Evolutionary conservation across 2,888 invertebrate genomes (phyloP), one percentile per base, ranked within the genome.

Genomic region (Dascillus cervinus): DNA sequence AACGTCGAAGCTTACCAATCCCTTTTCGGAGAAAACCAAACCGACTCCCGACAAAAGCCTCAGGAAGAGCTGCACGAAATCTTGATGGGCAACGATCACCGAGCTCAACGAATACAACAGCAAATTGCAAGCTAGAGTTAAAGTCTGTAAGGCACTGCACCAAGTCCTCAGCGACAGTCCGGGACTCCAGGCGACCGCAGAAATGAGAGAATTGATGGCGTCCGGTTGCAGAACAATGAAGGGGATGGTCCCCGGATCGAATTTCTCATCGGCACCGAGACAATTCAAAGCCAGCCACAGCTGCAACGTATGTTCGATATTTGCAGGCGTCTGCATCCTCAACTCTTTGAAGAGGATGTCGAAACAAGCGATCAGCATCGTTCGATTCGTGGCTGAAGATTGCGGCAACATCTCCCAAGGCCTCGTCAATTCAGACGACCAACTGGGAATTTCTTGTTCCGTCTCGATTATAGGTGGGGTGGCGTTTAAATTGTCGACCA

Each of bases 271-370:
- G 23, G 48, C 50, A n/a, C 50, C 49, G 33, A 37, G 41, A 33
- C 52, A 72, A 74, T 88, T 89, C 39, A 91, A 67, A 2, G 87
- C 89, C 40, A 92, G 69, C 88, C 91, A 92, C 45, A 91, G 69
- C 44, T 88, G 84, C 19, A 91, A 68, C 26, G 88, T 79, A 55
- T 86, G 78, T 64, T 91, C 91, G 57, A 91, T 72, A 57, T 82
- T 82, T 11, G 80, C 74, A 56, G 83, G 78, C 28, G 79, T 76
- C 60, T 78, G 75, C 73, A 72, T 53, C 47, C 77, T 75, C 26
- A 79, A 61, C 46, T 79, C 75, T n/a, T 73, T 70, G 53, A 83
- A 80, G 48, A 84, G 69, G 43, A 71, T 70, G 50, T 81, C 76
- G 47, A 83, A 84, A 41, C 82, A 82, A 41, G 70, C 67, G 17